Evolutionary conservation across 2,113 vertebrate species (phyloP).

Genomic region (Oenanthe oenanthe): DNA sequence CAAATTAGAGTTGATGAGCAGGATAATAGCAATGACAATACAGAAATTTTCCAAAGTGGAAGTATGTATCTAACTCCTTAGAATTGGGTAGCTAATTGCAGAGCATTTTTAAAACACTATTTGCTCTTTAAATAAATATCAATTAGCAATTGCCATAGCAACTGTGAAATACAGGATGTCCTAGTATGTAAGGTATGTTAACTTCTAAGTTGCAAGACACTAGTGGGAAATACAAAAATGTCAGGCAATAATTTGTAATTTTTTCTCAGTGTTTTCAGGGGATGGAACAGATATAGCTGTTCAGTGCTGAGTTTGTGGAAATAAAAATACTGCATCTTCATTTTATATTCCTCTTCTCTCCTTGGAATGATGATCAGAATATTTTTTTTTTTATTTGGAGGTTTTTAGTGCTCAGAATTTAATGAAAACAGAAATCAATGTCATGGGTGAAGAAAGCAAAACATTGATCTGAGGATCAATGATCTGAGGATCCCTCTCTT

Average conservation of each 20-base stretch:
- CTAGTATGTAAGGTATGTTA: background rate
- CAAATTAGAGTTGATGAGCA: background rate
- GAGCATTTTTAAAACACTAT: background rate
- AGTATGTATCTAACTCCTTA: background rate
- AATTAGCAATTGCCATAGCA: conserved; percentile 30
- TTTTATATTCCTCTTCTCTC: background rate
- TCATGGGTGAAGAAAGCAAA: background rate
- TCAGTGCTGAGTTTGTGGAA: background rate
- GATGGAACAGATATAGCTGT: background rate
- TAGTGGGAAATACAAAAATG: background rate
- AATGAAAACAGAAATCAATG: background rate
- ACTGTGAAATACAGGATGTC: conserved; percentile 9
- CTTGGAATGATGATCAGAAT: fast-evolving
- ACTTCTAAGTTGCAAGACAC: background rate
- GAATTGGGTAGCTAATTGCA: background rate
- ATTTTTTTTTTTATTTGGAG: background rate
- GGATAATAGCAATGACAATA: background rate
- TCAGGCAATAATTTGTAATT: background rate
- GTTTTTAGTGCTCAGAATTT: fast-evolving
- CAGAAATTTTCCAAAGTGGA: background rate
- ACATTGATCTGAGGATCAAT: background rate
- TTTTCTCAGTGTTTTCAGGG: background rate
- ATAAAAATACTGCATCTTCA: background rate
- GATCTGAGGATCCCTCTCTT: background rate
- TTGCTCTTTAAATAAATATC: conserved; percentile 39